Percentiles rank a stretch among this genome's conserved stretches.
Evolutionary conservation across 2,888 invertebrate genomes (phyloP).

Genomic region (Acanthosepion pharaonis): DNA sequence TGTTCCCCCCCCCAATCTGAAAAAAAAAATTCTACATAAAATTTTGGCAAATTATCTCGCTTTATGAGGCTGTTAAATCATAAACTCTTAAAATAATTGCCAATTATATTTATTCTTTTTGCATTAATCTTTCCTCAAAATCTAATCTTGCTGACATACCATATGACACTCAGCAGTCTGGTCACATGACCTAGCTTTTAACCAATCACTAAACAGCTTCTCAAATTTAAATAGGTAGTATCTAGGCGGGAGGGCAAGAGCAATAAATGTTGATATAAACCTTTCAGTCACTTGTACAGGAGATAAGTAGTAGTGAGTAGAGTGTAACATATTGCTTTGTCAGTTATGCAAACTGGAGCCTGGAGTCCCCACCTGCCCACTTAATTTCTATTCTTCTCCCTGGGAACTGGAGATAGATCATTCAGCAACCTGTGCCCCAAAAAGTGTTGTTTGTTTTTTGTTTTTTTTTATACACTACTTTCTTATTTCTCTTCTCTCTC

Average conservation of each 20-base stretch:
- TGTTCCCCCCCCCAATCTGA: too few relatives aligned
- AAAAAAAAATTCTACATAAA: too few relatives aligned
- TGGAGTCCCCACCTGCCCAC: not conserved
- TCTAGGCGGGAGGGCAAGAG: not conserved
- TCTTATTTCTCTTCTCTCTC: not conserved
- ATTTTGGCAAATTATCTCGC: too few relatives aligned
- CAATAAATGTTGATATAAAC: not conserved
- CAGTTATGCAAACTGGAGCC: not conserved
- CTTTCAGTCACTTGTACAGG: not conserved
- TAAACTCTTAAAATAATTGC: too few relatives aligned
- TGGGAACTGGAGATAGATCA: not conserved
- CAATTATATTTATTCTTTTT: too few relatives aligned
- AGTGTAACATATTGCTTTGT: slow-evolving; percentile 11
- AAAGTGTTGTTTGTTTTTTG: not conserved
- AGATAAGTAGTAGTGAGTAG: not conserved
- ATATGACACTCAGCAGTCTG: not conserved
- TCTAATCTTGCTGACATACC: not conserved
- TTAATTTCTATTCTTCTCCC: not conserved
- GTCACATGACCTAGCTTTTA: not conserved
- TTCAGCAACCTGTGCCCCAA: not conserved
- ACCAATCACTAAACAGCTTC: not conserved
- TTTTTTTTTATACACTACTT: not conserved
- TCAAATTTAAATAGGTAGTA: not conserved
- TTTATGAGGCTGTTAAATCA: too few relatives aligned
- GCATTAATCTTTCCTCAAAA: too few relatives aligned